Evolutionary conservation across 2,113 vertebrate species (phyloP), one percentile per base, ranked within the genome.

Genomic region (Sinocyclocheilus anshuiensis): DNA sequence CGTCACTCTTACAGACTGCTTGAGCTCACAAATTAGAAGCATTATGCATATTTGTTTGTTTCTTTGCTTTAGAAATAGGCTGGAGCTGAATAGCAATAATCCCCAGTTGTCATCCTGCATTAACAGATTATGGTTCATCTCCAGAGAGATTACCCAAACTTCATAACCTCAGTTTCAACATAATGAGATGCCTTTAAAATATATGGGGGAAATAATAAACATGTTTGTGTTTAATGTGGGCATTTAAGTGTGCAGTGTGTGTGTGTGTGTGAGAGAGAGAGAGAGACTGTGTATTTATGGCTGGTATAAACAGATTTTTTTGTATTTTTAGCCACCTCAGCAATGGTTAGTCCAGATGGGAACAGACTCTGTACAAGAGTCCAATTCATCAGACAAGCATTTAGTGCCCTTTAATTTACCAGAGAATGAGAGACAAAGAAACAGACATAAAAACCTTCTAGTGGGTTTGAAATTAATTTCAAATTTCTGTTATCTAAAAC

Each of bases 261-360:
- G 61, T 72, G 29, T 33, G 29, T 33, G 29, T 33, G 29, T 33
- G 29, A 33, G 29, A 33, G 29, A 33, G 57, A 39, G 67, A 79
- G 67, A 75, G 77, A 80, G 24, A 55, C 76, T 77, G 39, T 29
- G 55, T 84, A 67, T 84, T 88, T 88, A 88, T 79, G 72, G 84
- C 71, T 74, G 57, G 85, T 83, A 81, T 85, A 83, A 86, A 88
- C 67, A 82, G 65, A 74, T 33, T 33, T 33, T 33, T 57, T 65
- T 78, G 42, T 72, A 87, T 79, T 69, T 87, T 88, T 88, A 75
- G 82, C 87, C 74, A 87, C 65, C 67, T 90, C 87, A 89, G 88
- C 88, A 86, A 71, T 67, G 48, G 45, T 48, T 55, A 29, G 76
- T 86, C 74, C 89, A 90, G 85, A 87, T 88, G 71, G 85, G 77